Base-by-base conservation (phyloP, 2,888 invertebrate species). In the Amorpha juglandis region DNA sequence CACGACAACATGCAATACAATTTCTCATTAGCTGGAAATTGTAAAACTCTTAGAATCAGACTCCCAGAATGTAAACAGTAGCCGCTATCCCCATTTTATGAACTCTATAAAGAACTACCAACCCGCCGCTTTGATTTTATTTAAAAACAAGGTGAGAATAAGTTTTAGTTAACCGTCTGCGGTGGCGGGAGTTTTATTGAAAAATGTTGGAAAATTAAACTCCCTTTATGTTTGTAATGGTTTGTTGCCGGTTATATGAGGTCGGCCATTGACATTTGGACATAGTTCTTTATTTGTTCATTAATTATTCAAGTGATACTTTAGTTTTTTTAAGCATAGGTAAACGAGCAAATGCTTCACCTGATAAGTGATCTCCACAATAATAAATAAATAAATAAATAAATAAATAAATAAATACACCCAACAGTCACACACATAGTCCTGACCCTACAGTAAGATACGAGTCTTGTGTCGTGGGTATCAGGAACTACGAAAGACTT, bases 101-200 rank as follows among this genome's bases (percentile, higher is more conserved):
- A 76, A 78, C 70, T 70, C 67, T 77, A 76, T 84, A 83, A 84
- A 84, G 77, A 78, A 80, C 74, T 50, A 58, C 69, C 74, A 69
- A 70, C 71, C 53, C 68, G 65, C 74, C 71, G 72, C 79, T 84
- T 84, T 83, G 82, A 83, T 84, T 83, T 83, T 83, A 82, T 81
- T 82, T 82, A 80, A 83, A 82, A 78, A 77, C 72, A 72, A 67
- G 64, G 68, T 68, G 72, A 69, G 70, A 69, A 78, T 82, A 79
- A 81, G 74, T 82, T 71, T 42, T 72, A 70, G 74, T 82, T 82
- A 76, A 74, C 71, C 63, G 58, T 67, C 63, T 35, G 51, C 53
- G 33, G 66, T 67, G 42, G 68, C 66, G 35, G 52, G 65, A 69
- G 71, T 77, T 70, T 74, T 81, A 81, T 81, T 81, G 82, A 81